Base-by-base conservation (phyloP, 1,140 invertebrate species). In the Caenorhabditis briggsae region DNA sequence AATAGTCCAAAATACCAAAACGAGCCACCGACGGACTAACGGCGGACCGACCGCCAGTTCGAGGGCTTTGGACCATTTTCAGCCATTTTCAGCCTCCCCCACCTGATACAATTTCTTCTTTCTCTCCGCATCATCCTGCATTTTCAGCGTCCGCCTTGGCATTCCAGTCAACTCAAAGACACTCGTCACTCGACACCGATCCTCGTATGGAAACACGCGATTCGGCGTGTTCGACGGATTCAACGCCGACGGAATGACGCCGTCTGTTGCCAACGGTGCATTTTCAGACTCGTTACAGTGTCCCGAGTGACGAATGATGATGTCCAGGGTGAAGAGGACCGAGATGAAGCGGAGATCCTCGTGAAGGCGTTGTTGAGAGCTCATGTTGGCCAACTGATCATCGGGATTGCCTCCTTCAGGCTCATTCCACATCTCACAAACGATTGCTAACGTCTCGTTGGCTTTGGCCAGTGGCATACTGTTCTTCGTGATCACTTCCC, bases 361-460 rank as follows among this genome's bases (percentile, higher is more conserved):
- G 46, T 78, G 48, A n/a, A 78, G 70, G 11, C 70, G 70, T 5
- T n/a, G 70, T 25, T n/a, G n/a, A n/a, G 70, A 18, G 53, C 70
- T 78, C 70, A 78, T 78, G 50, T 78, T 78, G 0, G 70, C 70
- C 70, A 78, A 23, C 41, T 78, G 70, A 78, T 78, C 70, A 78
- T 48, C 70, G 2, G 70, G 70, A 50, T 78, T 78, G 0, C 70
- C 70, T n/a, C 70, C 70, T 78, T 86, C 84, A 14, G 84, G 84
- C 58, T 86, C 84, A 70, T 53, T 86, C 84, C 84, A 86, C 64
- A 86, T 86, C 25, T 86, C 84, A 53, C 65, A 78, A 50, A 86
- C 58, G 14, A 86, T 78, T 23, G 70, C 70, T 2, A 78, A 20
- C 11, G 70, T 78, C 46, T 78, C 70, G 14, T 53, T 20, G 16